Conservation (phyloP, 2,888 invertebrate species). For the Lingula anatina region DNA sequence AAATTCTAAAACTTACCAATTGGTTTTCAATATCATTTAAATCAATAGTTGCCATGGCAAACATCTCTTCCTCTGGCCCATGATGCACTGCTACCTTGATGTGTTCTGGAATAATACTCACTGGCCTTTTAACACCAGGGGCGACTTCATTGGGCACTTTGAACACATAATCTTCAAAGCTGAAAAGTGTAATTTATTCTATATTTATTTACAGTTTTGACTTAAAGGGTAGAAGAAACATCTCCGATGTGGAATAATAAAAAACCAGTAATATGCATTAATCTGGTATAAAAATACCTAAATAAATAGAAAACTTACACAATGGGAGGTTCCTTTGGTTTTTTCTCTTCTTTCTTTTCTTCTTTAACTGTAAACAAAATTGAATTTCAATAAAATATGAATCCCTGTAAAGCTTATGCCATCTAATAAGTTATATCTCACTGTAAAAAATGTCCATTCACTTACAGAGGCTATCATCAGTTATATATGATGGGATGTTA, state of each 20-base stretch:
- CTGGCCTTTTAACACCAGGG: slow-evolving; percentile 19
- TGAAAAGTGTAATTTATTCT: too few species aligned
- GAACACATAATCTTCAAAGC: slow-evolving; percentile 37
- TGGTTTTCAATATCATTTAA: slow-evolving; percentile 34
- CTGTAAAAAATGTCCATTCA: too few species aligned
- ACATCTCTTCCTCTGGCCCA: slow-evolving; percentile 39
- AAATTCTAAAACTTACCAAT: slow-evolving; percentile 32
- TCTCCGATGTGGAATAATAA: not conserved
- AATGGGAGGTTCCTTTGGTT: slow-evolving; percentile 5
- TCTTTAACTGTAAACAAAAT: slow-evolving; percentile 4
- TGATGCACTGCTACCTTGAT: slow-evolving; percentile 36
- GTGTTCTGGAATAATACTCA: slow-evolving; percentile 12
- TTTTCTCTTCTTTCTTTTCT: slow-evolving; percentile 8
- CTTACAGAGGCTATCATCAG: too few species aligned
- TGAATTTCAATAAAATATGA: too few species aligned
- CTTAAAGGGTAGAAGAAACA: too few species aligned
- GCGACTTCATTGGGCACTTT: slow-evolving; percentile 26
- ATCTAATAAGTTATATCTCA: too few species aligned
- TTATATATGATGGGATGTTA: too few species aligned
- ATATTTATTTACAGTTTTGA: too few species aligned
- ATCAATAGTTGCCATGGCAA: slow-evolving; percentile 47
- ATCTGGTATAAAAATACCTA: too few species aligned
- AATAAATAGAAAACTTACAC: slow-evolving; percentile 9
- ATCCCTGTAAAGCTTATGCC: too few species aligned
- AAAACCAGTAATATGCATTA: not conserved